phyloP scores from a whole-genome alignment of 2,888 invertebrate genomes.

The Girardia tigrina region DNA sequence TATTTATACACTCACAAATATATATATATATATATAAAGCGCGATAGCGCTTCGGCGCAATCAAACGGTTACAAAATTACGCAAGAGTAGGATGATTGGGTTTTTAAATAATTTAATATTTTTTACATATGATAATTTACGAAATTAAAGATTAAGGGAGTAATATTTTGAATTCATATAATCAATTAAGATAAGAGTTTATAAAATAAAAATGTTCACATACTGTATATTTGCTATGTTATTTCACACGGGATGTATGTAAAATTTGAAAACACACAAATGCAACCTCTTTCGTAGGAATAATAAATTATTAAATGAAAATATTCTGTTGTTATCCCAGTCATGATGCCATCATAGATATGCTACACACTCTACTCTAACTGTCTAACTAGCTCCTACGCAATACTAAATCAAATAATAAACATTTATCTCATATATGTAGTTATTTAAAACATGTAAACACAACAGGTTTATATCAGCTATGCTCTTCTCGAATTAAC shows the following conservation, averaged over 20 bases:
- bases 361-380: neutral
- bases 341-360: neutral
- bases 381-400: neutral
- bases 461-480: neutral
- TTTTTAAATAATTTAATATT: no score
- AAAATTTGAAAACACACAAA: constrained; percentile 6
- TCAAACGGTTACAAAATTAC: no score
- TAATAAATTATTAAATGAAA: constrained; percentile 19
- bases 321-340: constrained; percentile 8
- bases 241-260: neutral
- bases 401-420: constrained; percentile 4
- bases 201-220: neutral
- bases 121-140: no score
- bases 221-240: neutral
- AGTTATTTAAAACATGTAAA: constrained; percentile 12
- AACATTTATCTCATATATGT: constrained; percentile 6
- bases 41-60: no score
- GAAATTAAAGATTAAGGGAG: no score
- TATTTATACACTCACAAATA: no score
- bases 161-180: no score
- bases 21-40: no score
- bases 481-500: neutral
- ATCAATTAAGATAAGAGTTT: neutral
- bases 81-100: no score
- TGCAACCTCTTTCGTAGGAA: neutral